Evolutionary conservation across 2,888 invertebrate genomes (phyloP).

Genomic region (Hydrotaea diabolus): DNA sequence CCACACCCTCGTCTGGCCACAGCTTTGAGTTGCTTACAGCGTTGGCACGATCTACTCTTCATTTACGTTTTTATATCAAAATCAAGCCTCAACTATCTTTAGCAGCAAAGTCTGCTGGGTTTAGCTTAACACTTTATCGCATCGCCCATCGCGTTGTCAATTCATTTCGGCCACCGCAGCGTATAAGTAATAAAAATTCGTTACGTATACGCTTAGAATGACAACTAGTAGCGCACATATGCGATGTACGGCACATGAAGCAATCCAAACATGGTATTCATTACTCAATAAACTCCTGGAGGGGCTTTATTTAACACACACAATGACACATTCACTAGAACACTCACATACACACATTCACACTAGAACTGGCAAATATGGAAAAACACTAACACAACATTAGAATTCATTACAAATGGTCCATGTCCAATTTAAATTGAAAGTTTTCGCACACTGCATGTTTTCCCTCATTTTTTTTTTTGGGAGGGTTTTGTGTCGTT

Average conservation of each 20-base stretch:
- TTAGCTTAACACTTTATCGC: neutral
- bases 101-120: neutral
- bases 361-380: slow-evolving; percentile 12
- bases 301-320: slow-evolving; percentile 37
- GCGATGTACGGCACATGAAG: neutral
- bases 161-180: neutral
- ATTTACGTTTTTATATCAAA: no score
- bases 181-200: slow-evolving; percentile 39
- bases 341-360: slow-evolving; percentile 26
- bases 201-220: slow-evolving; percentile 39
- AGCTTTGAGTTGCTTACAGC: no score
- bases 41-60: no score
- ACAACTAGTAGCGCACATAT: neutral
- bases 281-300: slow-evolving; percentile 54
- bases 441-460: slow-evolving; percentile 29
- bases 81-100: neutral
- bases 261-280: slow-evolving; percentile 25
- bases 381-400: slow-evolving; percentile 66
- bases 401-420: slow-evolving; percentile 76
- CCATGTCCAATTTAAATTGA: slow-evolving; percentile 58
- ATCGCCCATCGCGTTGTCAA: slow-evolving; percentile 18
- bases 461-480: slow-evolving; percentile 1
- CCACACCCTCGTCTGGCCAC: no score
- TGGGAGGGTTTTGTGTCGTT: neutral
- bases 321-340: slow-evolving; percentile 26